Conservation (phyloP, 1,140 invertebrate genomes). For the Drosophila pachea region DNA sequence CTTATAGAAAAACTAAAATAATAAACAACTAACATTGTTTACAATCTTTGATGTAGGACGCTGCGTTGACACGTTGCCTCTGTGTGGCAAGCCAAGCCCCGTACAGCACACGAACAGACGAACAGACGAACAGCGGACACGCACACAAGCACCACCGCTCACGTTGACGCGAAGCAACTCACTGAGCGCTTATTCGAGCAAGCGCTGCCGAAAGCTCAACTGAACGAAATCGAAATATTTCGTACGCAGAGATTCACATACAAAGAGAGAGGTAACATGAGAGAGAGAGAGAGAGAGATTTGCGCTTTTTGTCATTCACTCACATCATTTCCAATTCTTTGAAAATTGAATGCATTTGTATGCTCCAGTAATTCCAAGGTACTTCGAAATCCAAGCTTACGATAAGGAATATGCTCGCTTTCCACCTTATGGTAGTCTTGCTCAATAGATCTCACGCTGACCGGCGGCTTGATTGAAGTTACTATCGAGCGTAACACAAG, state of each 20-base stretch:
- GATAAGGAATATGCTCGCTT: slow-evolving; percentile 45
- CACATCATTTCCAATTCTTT: slow-evolving; percentile 38
- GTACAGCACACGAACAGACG: slow-evolving; percentile 19
- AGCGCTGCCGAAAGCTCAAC: slow-evolving; percentile 31
- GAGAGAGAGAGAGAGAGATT: slow-evolving; percentile 3
- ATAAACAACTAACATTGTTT: slow-evolving; percentile 66
- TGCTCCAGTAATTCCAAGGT: slow-evolving; percentile 45
- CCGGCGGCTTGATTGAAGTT: slow-evolving; percentile 62
- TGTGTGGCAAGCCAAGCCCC: slow-evolving; percentile 55
- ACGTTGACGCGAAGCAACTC: slow-evolving; percentile 45
- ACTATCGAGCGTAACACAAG: slow-evolving; percentile 64
- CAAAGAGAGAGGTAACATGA: slow-evolving; percentile 12
- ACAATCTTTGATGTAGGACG: slow-evolving; percentile 53
- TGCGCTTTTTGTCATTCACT: slow-evolving; percentile 36
- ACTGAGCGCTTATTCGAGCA: slow-evolving; percentile 42
- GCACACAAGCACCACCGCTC: slow-evolving; percentile 41
- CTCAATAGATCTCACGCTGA: slow-evolving; percentile 41
- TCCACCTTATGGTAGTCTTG: slow-evolving; percentile 57
- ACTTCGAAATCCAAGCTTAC: slow-evolving; percentile 41
- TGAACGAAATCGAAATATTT: slow-evolving; percentile 39
- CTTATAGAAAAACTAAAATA: slow-evolving; percentile 22
- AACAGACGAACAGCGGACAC: slow-evolving; percentile 4
- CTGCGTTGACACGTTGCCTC: slow-evolving; percentile 71
- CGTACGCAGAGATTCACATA: slow-evolving; percentile 3
- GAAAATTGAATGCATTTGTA: slow-evolving; percentile 55